Evolutionary conservation across 2,797 vertebrate genomes (phyloP).

Genomic region (Betta splendens): DNA sequence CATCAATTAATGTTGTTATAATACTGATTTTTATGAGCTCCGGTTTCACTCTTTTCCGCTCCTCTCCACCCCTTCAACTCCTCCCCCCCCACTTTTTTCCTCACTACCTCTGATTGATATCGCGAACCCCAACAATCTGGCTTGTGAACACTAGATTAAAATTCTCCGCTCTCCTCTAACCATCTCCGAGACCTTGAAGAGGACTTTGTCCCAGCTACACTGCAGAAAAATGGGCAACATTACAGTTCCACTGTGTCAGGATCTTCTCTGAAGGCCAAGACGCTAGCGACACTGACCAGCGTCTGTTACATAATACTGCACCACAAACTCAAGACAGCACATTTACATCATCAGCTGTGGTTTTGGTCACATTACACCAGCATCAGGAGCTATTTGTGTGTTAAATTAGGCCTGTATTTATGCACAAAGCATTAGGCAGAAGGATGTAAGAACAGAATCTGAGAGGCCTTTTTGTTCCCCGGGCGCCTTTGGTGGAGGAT

Average conservation of each 20-base stretch:
- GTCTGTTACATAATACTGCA: slow-evolving; percentile 14
- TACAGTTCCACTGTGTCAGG: slow-evolving; percentile 29
- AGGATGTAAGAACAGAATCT: slow-evolving; percentile 64
- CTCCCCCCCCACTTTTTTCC: not conserved
- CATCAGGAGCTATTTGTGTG: slow-evolving; percentile 54
- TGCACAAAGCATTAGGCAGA: slow-evolving; percentile 65
- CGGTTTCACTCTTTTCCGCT: slow-evolving; percentile 51
- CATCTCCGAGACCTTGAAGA: slow-evolving; percentile 51
- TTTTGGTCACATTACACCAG: slow-evolving; percentile 63
- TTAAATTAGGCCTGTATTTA: slow-evolving; percentile 62
- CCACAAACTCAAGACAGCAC: slow-evolving; percentile 24
- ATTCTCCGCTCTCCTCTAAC: slow-evolving; percentile 33
- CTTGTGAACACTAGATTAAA: slow-evolving; percentile 34
- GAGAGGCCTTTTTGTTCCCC: slow-evolving; percentile 64
- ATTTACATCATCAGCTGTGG: slow-evolving; percentile 34
- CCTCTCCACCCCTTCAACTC: slow-evolving; percentile 10
- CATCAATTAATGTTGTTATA: slow-evolving; percentile 89
- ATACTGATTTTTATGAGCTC: slow-evolving; percentile 83
- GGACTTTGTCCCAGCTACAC: slow-evolving; percentile 40
- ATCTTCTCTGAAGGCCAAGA: slow-evolving; percentile 30
- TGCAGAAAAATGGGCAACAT: slow-evolving; percentile 22
- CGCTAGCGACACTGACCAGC: slow-evolving; percentile 23
- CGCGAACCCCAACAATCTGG: slow-evolving; percentile 47
- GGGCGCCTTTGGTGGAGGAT: slow-evolving; percentile 73
- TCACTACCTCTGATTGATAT: slow-evolving; percentile 12